Percentiles rank a stretch among this genome's conserved stretches.
Evolutionary conservation across 2,113 vertebrate genomes (phyloP).

Genomic region (Apus apus): DNA sequence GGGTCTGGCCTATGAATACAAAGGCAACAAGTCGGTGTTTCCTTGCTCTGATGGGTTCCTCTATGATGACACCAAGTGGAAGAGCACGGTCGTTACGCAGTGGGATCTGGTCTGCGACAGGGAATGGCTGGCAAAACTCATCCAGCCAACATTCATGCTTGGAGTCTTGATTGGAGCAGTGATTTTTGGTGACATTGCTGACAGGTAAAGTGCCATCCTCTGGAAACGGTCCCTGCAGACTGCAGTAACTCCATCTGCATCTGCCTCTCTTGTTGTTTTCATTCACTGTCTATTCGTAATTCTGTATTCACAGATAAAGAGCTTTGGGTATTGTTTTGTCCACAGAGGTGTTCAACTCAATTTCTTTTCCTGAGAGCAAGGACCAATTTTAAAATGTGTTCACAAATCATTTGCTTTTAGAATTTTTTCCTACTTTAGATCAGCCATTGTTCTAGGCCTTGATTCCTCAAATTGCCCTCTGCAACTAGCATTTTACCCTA

Average conservation of each 20-base stretch:
- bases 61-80: slow-evolving; percentile 84
- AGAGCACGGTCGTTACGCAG: slow-evolving; percentile 86
- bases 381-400: background rate
- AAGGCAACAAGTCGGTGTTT: slow-evolving; percentile 78
- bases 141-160: slow-evolving; percentile 92
- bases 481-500: background rate
- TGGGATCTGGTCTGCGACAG: slow-evolving; percentile 92
- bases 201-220: slow-evolving; percentile 81
- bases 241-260: accelerated
- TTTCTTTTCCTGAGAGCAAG: background rate
- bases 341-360: background rate
- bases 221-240: background rate
- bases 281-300: background rate
- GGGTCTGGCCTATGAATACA: slow-evolving; percentile 76
- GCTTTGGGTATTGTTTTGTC: background rate
- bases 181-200: slow-evolving; percentile 89
- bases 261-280: background rate
- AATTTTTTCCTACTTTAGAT: background rate
- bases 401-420: background rate
- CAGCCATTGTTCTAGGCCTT: background rate
- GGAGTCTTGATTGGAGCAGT: slow-evolving; percentile 91
- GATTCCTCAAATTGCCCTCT: background rate
- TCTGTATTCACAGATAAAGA: background rate
- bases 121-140: slow-evolving; percentile 88
- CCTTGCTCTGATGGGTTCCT: slow-evolving; percentile 80